Evolutionary conservation across 1,140 invertebrate genomes (phyloP).

Genomic region (Rhopalosiphum maidis): DNA sequence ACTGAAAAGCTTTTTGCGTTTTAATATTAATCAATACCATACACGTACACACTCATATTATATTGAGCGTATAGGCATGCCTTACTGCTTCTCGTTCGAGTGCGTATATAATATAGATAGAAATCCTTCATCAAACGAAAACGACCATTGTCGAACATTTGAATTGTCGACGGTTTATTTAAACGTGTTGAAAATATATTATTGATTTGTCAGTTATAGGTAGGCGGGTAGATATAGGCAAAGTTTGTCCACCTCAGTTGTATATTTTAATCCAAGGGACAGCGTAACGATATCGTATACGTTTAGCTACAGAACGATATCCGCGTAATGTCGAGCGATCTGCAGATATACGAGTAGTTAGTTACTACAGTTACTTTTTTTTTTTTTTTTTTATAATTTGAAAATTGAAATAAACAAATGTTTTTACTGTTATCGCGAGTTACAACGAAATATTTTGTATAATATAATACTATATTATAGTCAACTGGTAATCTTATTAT

Average conservation of each 20-base stretch:
- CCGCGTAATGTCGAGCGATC: not conserved
- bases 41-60: not conserved
- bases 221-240: too few relatives aligned
- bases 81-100: not conserved
- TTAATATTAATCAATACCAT: not conserved
- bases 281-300: not conserved
- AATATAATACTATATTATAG: not conserved
- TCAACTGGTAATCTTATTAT: not conserved
- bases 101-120: not conserved
- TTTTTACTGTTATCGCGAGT: not conserved
- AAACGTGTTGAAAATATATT: not conserved
- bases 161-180: not conserved
- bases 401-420: not conserved
- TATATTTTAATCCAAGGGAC: not conserved
- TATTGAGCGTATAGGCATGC: not conserved
- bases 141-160: not conserved
- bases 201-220: not conserved
- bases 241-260: not conserved
- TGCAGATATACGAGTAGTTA: not conserved
- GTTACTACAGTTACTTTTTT: too few relatives aligned
- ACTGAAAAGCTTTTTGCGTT: not conserved
- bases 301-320: not conserved
- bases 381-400: not conserved
- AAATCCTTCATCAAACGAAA: not conserved
- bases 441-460: not conserved